phyloP scores from a whole-genome alignment of 2,797 vertebrate genomes.

The Vipera ursinii region DNA sequence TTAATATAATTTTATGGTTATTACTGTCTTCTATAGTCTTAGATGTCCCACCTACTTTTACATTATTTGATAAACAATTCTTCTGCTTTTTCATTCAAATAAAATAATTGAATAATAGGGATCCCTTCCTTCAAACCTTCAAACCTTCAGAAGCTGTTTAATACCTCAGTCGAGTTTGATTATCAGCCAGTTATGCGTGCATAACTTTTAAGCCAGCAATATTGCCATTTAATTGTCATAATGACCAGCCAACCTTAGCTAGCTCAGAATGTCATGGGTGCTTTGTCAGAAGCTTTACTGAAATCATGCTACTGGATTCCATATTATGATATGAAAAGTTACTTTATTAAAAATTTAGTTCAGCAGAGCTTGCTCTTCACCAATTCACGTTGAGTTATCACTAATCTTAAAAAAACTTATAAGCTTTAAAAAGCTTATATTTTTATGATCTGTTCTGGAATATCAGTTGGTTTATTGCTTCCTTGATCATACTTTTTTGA shows the following conservation, averaged over 20 bases:
- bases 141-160: too few relatives aligned
- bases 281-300: not conserved
- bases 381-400: not conserved
- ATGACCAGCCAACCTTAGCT: not conserved
- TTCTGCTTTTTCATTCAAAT: too few relatives aligned
- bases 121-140: too few relatives aligned
- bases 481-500: not conserved
- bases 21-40: too few relatives aligned
- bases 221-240: not conserved
- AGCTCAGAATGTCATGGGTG: not conserved
- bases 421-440: not conserved
- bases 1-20: too few relatives aligned
- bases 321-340: not conserved
- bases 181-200: too few relatives aligned
- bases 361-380: not conserved
- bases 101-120: too few relatives aligned
- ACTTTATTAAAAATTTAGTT: not conserved
- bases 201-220: not conserved
- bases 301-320: not conserved
- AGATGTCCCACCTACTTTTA: too few relatives aligned
- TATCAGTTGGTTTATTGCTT: not conserved
- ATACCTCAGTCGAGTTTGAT: too few relatives aligned
- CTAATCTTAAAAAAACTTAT: not conserved
- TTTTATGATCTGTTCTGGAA: not conserved
- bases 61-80: too few relatives aligned